Evolutionary conservation across 2,113 vertebrate species (phyloP).

Genomic region (Hirundichthys speculiger): DNA sequence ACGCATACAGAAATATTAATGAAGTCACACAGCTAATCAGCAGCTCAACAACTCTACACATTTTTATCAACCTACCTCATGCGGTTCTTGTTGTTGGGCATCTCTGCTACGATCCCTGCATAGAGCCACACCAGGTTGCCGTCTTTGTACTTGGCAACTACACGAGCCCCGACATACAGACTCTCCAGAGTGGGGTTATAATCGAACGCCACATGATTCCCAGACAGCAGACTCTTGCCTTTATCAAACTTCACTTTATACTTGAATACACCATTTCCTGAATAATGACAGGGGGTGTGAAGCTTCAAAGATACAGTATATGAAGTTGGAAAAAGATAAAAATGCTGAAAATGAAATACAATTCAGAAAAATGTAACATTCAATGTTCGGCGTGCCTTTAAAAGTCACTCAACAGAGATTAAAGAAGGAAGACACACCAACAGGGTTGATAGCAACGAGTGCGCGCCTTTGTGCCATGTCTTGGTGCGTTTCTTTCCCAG

Average conservation of each 20-base stretch:
- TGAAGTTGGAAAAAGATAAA: background rate
- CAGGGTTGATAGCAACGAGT: slow-evolving; percentile 88
- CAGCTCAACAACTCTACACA: background rate
- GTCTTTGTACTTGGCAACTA: slow-evolving; percentile 97
- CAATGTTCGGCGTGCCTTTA: slow-evolving; percentile 6
- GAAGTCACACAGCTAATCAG: background rate
- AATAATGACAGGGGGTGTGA: background rate
- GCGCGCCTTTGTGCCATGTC: slow-evolving; percentile 93
- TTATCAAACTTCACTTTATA: slow-evolving; percentile 99
- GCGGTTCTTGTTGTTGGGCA: slow-evolving; percentile 94
- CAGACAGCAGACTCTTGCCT: slow-evolving; percentile 96
- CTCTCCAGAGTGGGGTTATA: slow-evolving; percentile 89
- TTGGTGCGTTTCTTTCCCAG: slow-evolving; percentile 97
- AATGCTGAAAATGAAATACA: background rate
- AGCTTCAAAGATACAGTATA: slow-evolving; percentile 7
- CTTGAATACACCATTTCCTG: slow-evolving; percentile 85
- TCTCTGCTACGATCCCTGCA: slow-evolving; percentile 96
- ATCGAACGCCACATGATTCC: slow-evolving; percentile 96
- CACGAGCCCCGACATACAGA: slow-evolving; percentile 91
- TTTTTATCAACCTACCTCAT: slow-evolving; percentile 82
- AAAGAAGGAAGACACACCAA: slow-evolving; percentile 75
- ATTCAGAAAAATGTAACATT: too few relatives aligned
- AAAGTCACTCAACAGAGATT: background rate
- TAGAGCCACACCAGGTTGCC: slow-evolving; percentile 96
- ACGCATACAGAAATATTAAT: background rate